Conservation (phyloP, 2,888 invertebrate species). For the Lasioglossum oenotherae region DNA sequence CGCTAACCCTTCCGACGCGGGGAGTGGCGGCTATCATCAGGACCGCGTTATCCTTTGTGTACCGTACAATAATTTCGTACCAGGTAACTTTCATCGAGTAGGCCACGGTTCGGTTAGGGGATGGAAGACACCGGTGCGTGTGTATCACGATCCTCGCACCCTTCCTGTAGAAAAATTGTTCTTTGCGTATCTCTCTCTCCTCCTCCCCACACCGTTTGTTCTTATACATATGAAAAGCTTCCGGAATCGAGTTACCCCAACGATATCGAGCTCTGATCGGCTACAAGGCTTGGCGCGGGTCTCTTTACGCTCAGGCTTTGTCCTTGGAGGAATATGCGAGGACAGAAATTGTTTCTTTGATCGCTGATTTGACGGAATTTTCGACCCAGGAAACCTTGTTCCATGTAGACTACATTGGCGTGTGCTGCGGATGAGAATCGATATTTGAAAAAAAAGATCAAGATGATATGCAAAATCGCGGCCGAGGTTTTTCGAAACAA, state of each 20-base stretch:
- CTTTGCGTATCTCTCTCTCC: not conserved
- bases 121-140: slow-evolving; percentile 32
- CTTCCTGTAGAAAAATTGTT: slow-evolving; percentile 52
- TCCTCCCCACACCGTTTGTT: slow-evolving; percentile 1
- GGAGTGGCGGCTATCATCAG: slow-evolving; percentile 68
- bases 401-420: not conserved
- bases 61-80: slow-evolving; percentile 73
- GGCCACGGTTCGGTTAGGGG: not conserved
- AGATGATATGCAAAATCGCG: not conserved
- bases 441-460: not conserved
- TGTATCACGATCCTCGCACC: not conserved
- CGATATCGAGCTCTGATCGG: slow-evolving; percentile 55
- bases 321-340: slow-evolving; percentile 8
- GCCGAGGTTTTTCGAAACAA: not conserved
- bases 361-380: slow-evolving; percentile 47
- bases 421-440: not conserved
- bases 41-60: slow-evolving; percentile 73
- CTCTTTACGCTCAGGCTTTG: slow-evolving; percentile 34
- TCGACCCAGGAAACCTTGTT: slow-evolving; percentile 31
- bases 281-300: not conserved
- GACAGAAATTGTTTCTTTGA: slow-evolving; percentile 55
- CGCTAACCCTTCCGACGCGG: slow-evolving; percentile 78
- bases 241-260: slow-evolving; percentile 61
- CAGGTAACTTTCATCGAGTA: slow-evolving; percentile 60
- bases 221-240: slow-evolving; percentile 70